phyloP scores from a whole-genome alignment of 2,113 vertebrate species.

The Antidorcas marsupialis region DNA sequence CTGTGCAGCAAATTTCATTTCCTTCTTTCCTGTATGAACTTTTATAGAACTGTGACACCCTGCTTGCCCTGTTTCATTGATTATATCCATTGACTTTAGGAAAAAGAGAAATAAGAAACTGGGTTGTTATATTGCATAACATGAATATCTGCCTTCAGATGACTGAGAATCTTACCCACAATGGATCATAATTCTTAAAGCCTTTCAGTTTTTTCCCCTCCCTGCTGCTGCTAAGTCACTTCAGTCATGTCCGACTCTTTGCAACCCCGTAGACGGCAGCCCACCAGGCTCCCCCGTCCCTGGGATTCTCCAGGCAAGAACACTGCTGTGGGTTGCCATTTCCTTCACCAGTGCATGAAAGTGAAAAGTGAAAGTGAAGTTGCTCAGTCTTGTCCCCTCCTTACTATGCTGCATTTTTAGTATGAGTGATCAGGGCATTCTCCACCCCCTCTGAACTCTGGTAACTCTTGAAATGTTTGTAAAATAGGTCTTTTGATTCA shows the following conservation, averaged over 20 bases:
- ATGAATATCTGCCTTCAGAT: neutral
- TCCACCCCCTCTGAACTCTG: neutral
- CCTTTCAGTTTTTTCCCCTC: neutral
- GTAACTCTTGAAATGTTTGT: conserved; percentile 25
- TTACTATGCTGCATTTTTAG: neutral
- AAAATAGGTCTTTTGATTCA: conserved; percentile 10
- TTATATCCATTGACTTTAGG: neutral
- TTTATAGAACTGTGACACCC: neutral
- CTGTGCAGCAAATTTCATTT: neutral
- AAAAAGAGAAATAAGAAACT: neutral
- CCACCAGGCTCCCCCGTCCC: too few relatives aligned
- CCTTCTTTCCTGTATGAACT: neutral
- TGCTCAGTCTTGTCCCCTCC: neutral
- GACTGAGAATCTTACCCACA: neutral
- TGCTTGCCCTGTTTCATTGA: neutral
- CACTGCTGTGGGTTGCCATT: too few relatives aligned
- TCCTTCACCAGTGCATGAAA: too few relatives aligned
- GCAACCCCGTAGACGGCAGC: too few relatives aligned
- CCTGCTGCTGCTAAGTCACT: neutral
- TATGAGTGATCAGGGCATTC: neutral
- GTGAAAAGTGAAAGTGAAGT: too few relatives aligned
- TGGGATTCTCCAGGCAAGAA: too few relatives aligned
- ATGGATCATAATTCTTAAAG: conserved; percentile 4
- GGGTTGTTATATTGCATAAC: neutral
- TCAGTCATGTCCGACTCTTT: too few relatives aligned